phyloP scores from a whole-genome alignment of 2,797 vertebrate genomes.

The Muscicapa striata region DNA sequence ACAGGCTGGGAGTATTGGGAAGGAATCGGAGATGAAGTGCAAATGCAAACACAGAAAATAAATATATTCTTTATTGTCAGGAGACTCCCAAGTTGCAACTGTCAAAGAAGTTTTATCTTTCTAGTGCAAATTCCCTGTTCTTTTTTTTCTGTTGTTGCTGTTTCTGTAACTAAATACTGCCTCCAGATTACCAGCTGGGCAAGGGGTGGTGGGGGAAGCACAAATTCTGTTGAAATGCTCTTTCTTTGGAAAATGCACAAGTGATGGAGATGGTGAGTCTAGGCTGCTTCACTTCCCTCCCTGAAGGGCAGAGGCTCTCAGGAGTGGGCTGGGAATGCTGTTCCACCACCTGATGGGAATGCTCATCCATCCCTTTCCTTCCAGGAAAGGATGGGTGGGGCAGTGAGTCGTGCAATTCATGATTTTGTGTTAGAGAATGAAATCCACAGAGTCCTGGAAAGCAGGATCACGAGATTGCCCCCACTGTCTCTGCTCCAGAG shows the following conservation, averaged over 20 bases:
- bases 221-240: not conserved
- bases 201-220: not conserved
- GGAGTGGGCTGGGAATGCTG: not conserved
- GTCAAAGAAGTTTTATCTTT: not conserved
- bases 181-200: not conserved
- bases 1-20: not conserved
- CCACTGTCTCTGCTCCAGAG: not conserved
- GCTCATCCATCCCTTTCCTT: not conserved
- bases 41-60: not conserved
- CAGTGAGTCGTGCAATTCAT: not conserved
- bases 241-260: not conserved
- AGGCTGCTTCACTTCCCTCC: not conserved
- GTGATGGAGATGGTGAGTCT: not conserved
- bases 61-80: not conserved
- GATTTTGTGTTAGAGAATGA: not conserved
- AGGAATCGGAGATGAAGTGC: slow-evolving; percentile 11
- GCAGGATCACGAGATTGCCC: not conserved
- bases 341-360: not conserved
- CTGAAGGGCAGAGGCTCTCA: not conserved
- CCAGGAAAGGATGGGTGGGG: not conserved
- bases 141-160: not conserved
- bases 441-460: not conserved
- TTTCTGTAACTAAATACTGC: not conserved
- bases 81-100: not conserved
- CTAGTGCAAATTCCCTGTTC: not conserved